Percentiles rank a stretch among this genome's conserved stretches.
These are phyloP conservation scores for Drosophila glabriapex DNA, from an alignment of 2,888 invertebrate genomes.

Conservation along the genomic window DNA sequence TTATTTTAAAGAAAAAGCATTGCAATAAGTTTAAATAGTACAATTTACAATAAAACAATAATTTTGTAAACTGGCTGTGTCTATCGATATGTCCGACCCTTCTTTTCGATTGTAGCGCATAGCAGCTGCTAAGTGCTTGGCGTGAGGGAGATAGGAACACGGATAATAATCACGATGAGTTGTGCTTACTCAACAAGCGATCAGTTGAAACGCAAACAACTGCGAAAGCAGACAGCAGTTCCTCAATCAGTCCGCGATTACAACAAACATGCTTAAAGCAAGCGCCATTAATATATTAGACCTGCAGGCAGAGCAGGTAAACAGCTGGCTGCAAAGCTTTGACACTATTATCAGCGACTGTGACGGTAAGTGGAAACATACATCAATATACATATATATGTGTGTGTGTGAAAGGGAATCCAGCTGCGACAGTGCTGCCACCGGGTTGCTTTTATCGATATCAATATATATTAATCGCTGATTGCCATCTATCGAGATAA, in stretches of 20 bases:
- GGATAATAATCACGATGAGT: conserved; percentile 32
- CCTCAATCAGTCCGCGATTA: conserved; percentile 16
- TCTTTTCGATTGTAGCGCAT: conserved; percentile 34
- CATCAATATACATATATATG: not conserved
- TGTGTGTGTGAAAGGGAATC: not conserved
- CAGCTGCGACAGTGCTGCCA: conserved; percentile 25
- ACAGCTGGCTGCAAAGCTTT: conserved; percentile 89
- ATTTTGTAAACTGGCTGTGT: conserved; percentile 29
- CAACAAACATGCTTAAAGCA: conserved; percentile 79
- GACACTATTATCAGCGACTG: conserved; percentile 94
- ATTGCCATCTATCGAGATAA: not conserved
- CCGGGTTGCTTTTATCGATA: conserved; percentile 15
- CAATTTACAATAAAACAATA: conserved; percentile 63
- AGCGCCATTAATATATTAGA: conserved; percentile 86
- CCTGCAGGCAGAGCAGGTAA: conserved; percentile 87
- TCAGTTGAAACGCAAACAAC: conserved; percentile 28
- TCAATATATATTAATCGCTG: not conserved
- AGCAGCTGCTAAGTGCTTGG: not conserved
- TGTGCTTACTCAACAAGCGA: conserved; percentile 21
- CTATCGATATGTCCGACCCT: conserved; percentile 25
- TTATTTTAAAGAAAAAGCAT: conserved; percentile 31
- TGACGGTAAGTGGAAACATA: conserved; percentile 88
- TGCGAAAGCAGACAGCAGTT: conserved; percentile 25
- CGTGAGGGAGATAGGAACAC: conserved; percentile 28
- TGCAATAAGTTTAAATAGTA: conserved; percentile 48